These are phyloP conservation scores for Seira sanloemensis DNA, from an alignment of 2,888 invertebrate genomes.

Conservation along the genomic window DNA sequence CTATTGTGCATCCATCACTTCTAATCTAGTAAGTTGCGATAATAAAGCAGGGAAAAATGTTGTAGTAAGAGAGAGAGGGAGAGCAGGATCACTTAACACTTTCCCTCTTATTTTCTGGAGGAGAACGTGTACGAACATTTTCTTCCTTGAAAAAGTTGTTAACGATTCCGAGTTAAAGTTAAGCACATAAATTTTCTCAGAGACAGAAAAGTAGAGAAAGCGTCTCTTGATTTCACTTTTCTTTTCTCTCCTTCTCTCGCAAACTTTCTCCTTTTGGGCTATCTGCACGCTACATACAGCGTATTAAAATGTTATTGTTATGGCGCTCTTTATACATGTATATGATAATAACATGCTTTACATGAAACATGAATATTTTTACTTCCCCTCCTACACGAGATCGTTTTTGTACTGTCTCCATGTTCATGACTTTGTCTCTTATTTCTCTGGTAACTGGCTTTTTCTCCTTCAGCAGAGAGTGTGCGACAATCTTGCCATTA, in stretches of 20 bases:
- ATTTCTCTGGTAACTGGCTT: background rate
- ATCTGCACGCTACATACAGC: background rate
- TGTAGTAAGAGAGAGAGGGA: too few species aligned
- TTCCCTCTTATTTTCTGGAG: slow-evolving; percentile 27
- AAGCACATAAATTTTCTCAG: slow-evolving; percentile 63
- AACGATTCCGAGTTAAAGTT: slow-evolving; percentile 66
- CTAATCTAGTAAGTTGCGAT: too few species aligned
- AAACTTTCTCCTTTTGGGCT: slow-evolving; percentile 17
- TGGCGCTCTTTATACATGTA: background rate
- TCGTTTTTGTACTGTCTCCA: too few species aligned
- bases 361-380: background rate
- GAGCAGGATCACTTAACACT: slow-evolving; percentile 69
- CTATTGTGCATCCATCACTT: too few species aligned
- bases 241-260: slow-evolving; percentile 12
- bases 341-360: background rate
- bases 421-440: too few species aligned
- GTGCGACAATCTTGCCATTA: background rate
- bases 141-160: slow-evolving; percentile 45
- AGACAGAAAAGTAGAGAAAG: background rate
- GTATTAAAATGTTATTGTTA: background rate
- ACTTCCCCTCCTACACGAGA: background rate
- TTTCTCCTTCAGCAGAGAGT: background rate
- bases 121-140: slow-evolving; percentile 60
- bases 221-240: slow-evolving; percentile 51
- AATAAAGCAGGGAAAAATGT: too few species aligned